Conservation (phyloP, 2,888 invertebrate genomes). For the Antheraea yamamai region DNA sequence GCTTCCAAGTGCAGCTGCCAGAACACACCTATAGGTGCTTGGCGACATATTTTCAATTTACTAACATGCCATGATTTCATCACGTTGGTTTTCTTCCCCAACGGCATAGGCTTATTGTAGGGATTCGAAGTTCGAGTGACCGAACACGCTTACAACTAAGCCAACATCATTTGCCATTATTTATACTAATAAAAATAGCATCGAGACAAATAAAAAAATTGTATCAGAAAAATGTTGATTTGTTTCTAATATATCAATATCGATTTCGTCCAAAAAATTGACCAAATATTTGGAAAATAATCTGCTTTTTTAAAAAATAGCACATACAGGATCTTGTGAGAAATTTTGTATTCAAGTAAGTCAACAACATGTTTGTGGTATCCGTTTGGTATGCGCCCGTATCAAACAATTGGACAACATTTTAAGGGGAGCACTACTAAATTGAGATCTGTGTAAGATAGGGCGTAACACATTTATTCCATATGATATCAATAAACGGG, state of each 20-base stretch:
- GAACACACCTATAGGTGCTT: too few relatives aligned
- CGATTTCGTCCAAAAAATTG: neutral
- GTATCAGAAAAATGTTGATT: neutral
- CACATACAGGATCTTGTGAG: neutral
- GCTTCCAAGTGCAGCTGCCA: too few relatives aligned
- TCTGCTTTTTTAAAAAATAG: neutral
- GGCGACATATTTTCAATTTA: too few relatives aligned
- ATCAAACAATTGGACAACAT: conserved; percentile 43
- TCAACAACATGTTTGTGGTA: conserved; percentile 1
- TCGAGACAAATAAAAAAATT: neutral
- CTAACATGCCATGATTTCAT: too few relatives aligned
- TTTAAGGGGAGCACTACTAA: conserved; percentile 36
- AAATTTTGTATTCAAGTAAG: neutral
- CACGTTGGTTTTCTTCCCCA: too few relatives aligned
- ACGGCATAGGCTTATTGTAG: too few relatives aligned
- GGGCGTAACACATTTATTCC: conserved; percentile 45
- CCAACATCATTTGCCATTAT: too few relatives aligned
- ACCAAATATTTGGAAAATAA: neutral
- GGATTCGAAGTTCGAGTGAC: too few relatives aligned
- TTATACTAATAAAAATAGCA: neutral
- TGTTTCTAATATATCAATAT: neutral
- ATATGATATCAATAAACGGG: conserved; percentile 74
- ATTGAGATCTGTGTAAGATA: conserved; percentile 21
- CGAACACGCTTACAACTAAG: too few relatives aligned
- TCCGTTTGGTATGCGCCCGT: conserved; percentile 39